Base-by-base conservation (phyloP, 2,797 vertebrate species). In the Sebastes variabilis region DNA sequence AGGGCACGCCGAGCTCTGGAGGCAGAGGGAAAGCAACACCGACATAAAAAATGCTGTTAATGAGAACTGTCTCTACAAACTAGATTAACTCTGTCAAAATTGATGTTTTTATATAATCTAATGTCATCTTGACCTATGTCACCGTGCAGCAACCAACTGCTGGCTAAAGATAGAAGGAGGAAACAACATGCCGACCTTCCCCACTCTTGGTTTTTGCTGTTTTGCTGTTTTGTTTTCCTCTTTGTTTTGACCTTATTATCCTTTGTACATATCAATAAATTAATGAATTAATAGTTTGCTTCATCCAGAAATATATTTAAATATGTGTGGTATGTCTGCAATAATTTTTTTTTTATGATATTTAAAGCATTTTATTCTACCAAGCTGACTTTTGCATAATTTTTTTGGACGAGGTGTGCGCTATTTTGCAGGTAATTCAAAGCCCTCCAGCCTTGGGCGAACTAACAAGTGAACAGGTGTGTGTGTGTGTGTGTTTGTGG, bases 381-480 rank as follows among this genome's bases (percentile, higher is more conserved):
- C 3, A 61, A 66, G 22, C 6, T 77, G 59, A 64, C 49, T 38
- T 67, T 79, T 75, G 9, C 49, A 60, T 84, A 1, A 24, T 72
- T 30, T 52, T 20, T 84, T 25, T 77, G 58, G 30, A 36, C 4
- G 7, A 64, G 30, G 56, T 76, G 42, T 54, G 55, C 75, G 29
- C 20, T 73, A 64, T 36, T 75, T 77, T 79, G 22, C 49, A 66
- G 59, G 80, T 88, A 75, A 86, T 77, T 84, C 52, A 84, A 89
- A 84, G 83, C 82, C 70, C 49, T 80, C 20, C 36, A 76, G 72
- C 77, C 70, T 72, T 80, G 30, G 73, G 30, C 18, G 18, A 82
- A 83, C 54, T 49, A 87, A 70, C 66, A 79, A 79, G 62, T 71
- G 72, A 82, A 80, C 87, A 87, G 78, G 80, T 91, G 87, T 87